Percentiles rank a stretch among this genome's conserved stretches.
phyloP scores from a whole-genome alignment of 2,888 invertebrate genomes.

The Monoplex corrugatus region DNA sequence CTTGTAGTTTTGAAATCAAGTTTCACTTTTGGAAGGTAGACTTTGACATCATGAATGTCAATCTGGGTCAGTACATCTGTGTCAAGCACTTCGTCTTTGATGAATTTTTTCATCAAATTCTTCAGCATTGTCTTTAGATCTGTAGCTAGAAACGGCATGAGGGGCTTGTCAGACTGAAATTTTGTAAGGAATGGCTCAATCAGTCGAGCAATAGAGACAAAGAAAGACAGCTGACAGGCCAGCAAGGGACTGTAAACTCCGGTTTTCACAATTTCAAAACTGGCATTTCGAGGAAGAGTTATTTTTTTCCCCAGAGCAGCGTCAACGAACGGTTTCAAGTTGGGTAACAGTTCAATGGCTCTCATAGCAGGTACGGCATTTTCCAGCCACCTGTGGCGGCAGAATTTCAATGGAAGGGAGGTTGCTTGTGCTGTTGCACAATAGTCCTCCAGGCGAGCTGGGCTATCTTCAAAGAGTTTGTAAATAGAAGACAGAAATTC shows the following conservation, averaged over 20 bases:
- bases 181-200: conserved; percentile 36
- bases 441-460: not conserved
- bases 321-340: not conserved
- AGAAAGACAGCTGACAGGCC: conserved; percentile 20
- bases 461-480: conserved; percentile 5
- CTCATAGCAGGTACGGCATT: not conserved
- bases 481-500: not conserved
- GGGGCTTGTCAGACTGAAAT: conserved; percentile 42
- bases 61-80: not conserved
- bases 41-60: not conserved
- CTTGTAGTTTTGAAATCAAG: not conserved
- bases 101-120: conserved; percentile 2
- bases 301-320: conserved; percentile 6
- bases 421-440: not conserved
- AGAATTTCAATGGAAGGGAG: not conserved
- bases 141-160: conserved; percentile 32
- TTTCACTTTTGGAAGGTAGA: not conserved
- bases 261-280: not conserved
- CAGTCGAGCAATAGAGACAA: conserved; percentile 10
- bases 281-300: not conserved
- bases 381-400: conserved; percentile 13
- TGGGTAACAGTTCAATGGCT: not conserved
- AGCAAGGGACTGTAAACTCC: not conserved
- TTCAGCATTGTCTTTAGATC: not conserved
- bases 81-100: not conserved